Evolutionary conservation across 2,797 vertebrate species (phyloP).

Genomic region (Chiloscyllium punctatum): DNA sequence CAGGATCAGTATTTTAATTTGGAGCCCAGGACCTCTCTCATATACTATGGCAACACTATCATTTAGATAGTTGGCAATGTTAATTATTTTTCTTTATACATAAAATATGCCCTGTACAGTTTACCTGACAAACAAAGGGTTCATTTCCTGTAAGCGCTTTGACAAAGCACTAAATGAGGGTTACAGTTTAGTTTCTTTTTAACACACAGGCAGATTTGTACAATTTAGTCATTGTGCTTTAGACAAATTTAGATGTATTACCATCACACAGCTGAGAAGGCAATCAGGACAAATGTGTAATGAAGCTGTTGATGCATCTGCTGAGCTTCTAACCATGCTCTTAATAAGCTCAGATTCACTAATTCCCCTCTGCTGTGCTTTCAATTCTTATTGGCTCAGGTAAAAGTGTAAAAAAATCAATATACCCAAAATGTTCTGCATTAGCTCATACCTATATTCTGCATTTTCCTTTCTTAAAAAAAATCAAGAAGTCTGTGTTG

Average conservation of each 20-base stretch:
- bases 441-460: not conserved
- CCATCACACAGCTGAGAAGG: not conserved
- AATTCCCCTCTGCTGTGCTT: not conserved
- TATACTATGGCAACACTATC: not conserved
- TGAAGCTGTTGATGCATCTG: not conserved
- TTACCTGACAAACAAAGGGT: not conserved
- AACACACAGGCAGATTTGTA: not conserved
- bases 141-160: not conserved
- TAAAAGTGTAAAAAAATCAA: constrained; percentile 11
- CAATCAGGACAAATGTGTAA: not conserved
- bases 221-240: not conserved
- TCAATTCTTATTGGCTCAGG: not conserved
- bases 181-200: not conserved
- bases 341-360: not conserved
- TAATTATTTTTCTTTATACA: not conserved
- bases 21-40: not conserved
- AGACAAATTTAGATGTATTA: not conserved
- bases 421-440: not conserved
- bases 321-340: not conserved
- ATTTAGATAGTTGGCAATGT: not conserved
- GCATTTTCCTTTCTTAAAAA: not conserved
- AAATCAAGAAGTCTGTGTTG: not conserved
- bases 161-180: not conserved
- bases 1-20: not conserved
- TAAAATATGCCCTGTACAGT: not conserved